phyloP scores from a whole-genome alignment of 2,888 invertebrate genomes.

The Siphlonurus alternatus region DNA sequence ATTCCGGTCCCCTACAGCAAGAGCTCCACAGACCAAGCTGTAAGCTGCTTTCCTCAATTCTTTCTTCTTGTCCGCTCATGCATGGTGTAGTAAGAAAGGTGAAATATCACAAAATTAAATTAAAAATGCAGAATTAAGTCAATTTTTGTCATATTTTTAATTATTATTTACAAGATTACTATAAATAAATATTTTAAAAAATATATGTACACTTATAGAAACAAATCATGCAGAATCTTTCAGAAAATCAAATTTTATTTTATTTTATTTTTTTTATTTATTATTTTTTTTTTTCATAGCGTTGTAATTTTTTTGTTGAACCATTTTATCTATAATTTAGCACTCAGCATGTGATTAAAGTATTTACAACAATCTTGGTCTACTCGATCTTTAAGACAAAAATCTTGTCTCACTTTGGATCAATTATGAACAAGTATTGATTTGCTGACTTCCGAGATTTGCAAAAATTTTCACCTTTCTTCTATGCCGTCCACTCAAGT shows the following conservation, averaged over 20 bases:
- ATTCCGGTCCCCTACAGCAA: conserved; percentile 99
- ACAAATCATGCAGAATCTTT: too few relatives aligned
- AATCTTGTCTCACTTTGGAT: too few relatives aligned
- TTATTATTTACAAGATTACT: background rate
- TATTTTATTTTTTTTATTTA: too few relatives aligned
- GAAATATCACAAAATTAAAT: background rate
- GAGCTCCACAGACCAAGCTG: conserved; percentile 99
- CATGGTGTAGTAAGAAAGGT: conserved; percentile 4
- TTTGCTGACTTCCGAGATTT: too few relatives aligned
- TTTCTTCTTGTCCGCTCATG: conserved; percentile 31
- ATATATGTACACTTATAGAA: background rate
- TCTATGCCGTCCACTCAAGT: background rate
- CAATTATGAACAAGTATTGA: too few relatives aligned
- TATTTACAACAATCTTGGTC: too few relatives aligned
- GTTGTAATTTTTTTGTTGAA: too few relatives aligned
- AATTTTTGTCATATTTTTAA: background rate
- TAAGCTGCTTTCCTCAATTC: conserved; percentile 63
- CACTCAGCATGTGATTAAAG: too few relatives aligned
- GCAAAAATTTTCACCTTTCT: background rate
- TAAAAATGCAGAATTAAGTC: conserved; percentile 8
- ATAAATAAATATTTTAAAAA: conserved; percentile 2
- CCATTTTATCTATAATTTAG: too few relatives aligned
- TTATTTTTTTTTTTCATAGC: too few relatives aligned
- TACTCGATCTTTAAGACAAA: too few relatives aligned
- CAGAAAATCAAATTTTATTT: too few relatives aligned